phyloP scores from a whole-genome alignment of 2,888 invertebrate species.

The Cerastis leucographa region DNA sequence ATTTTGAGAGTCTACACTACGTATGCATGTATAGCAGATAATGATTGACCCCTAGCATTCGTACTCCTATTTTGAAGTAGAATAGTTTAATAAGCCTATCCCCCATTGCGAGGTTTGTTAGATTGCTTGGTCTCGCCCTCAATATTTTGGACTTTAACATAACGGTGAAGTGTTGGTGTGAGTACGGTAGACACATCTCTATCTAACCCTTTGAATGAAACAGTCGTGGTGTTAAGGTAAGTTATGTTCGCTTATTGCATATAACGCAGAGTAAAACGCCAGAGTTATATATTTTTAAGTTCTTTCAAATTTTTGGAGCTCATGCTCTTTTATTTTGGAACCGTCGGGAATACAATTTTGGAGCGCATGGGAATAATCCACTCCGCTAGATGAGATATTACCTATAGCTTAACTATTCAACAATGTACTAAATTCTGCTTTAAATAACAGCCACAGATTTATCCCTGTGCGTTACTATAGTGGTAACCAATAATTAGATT shows the following conservation, averaged over 20 bases:
- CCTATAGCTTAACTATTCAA: background rate
- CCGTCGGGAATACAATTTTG: too few species aligned
- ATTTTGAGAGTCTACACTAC: too few species aligned
- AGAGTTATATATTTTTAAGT: background rate
- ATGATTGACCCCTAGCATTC: background rate
- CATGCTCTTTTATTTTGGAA: too few species aligned
- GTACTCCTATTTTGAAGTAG: background rate
- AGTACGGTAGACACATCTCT: background rate
- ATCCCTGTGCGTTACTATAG: background rate
- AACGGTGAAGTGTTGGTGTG: background rate
- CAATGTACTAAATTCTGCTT: background rate
- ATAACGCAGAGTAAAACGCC: background rate
- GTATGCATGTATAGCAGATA: too few species aligned
- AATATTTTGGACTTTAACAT: background rate
- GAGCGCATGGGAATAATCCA: too few species aligned
- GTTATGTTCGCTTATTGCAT: background rate
- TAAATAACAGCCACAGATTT: background rate
- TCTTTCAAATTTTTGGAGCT: too few species aligned
- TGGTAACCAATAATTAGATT: conserved; percentile 29
- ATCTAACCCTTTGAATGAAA: background rate
- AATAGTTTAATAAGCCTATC: background rate
- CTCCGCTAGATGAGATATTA: background rate
- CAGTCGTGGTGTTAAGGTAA: too few species aligned
- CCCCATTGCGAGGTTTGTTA: background rate
- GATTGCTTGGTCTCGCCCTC: background rate